A percentile compares a stretch with the other conserved stretches of the same genome.
These are phyloP conservation scores for Paramuricea clavata DNA, from an alignment of 92 coral and sea anemone species.

Conservation along the genomic window DNA sequence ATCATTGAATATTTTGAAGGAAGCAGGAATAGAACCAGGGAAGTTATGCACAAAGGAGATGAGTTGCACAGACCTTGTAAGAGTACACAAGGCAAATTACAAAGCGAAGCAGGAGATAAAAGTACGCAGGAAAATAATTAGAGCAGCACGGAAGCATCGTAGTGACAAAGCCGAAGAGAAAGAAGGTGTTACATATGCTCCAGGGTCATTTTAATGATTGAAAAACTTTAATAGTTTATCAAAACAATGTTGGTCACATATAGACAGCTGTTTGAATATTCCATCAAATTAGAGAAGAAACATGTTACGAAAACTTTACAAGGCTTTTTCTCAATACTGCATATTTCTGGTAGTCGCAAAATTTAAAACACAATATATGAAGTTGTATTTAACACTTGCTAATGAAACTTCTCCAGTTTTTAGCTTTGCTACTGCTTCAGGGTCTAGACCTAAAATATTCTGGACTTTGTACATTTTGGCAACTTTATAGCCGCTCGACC, in stretches of 20 bases:
- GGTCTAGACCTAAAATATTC: too few species aligned
- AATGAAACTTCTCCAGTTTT: too few species aligned
- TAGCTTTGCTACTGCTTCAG: too few species aligned
- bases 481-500: too few species aligned
- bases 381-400: too few species aligned
- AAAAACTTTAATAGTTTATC: neutral
- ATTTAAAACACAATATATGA: too few species aligned
- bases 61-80: conserved; percentile 6
- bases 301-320: too few species aligned
- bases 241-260: neutral
- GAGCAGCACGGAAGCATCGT: neutral
- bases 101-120: neutral
- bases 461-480: too few species aligned
- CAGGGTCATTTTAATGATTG: neutral
- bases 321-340: too few species aligned
- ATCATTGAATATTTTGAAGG: conserved; percentile 43
- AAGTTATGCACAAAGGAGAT: conserved; percentile 2
- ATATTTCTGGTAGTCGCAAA: too few species aligned
- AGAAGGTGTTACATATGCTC: neutral
- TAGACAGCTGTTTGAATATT: too few species aligned
- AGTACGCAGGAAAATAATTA: conserved; percentile 1
- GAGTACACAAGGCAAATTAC: conserved; percentile 3
- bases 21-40: conserved; percentile 23
- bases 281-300: too few species aligned
- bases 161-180: conserved; percentile 6